phyloP scores from a whole-genome alignment of 2,888 invertebrate species.

The Parascotia fuliginaria region DNA sequence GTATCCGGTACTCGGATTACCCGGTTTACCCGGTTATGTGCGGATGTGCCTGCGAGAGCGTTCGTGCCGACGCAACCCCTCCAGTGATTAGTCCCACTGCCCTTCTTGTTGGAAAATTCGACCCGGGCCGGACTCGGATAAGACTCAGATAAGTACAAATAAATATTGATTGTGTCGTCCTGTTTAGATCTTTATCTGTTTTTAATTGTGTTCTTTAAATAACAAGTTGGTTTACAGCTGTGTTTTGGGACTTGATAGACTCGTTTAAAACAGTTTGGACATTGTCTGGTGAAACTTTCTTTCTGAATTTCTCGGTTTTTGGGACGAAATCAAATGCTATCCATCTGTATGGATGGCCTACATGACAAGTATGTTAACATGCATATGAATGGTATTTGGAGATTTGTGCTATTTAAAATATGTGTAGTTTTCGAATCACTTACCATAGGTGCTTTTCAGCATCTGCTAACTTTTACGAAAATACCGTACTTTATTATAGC shows the following conservation, averaged over 20 bases:
- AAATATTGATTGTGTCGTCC: constrained; percentile 38
- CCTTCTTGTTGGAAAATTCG: constrained; percentile 62
- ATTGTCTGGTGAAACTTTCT: neutral
- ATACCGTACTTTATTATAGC: too few relatives aligned
- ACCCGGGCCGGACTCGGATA: constrained; percentile 58
- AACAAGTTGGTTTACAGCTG: neutral
- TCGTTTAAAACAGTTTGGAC: neutral
- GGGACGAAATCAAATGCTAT: neutral
- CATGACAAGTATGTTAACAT: neutral
- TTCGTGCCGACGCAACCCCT: constrained; percentile 75
- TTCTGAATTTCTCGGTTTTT: neutral
- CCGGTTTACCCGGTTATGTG: constrained; percentile 51
- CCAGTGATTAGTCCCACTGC: constrained; percentile 76
- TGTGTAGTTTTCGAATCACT: too few relatives aligned
- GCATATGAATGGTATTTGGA: neutral
- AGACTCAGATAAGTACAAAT: constrained; percentile 69
- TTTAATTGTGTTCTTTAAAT: constrained; percentile 1
- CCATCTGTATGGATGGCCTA: neutral
- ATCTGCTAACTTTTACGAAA: too few relatives aligned
- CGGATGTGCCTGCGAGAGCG: constrained; percentile 63
- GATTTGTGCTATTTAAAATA: too few relatives aligned
- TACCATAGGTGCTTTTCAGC: too few relatives aligned
- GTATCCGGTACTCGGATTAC: constrained; percentile 65
- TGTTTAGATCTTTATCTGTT: constrained; percentile 28
- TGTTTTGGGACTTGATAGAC: neutral